Base-by-base conservation (phyloP, 1,140 invertebrate genomes). In the Contarinia nasturtii region DNA sequence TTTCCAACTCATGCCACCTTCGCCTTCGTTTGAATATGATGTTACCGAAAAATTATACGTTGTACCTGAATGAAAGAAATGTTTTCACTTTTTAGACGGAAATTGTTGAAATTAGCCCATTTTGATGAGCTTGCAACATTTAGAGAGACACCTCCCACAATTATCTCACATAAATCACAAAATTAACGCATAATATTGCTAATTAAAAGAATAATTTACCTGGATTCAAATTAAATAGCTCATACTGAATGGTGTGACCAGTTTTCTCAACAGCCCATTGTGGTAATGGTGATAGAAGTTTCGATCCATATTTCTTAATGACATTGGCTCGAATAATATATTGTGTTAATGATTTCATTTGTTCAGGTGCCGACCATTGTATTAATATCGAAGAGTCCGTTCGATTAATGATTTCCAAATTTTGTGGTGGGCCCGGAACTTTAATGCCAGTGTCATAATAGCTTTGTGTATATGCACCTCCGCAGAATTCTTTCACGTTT, bases 211-310 rank as follows among this genome's bases (percentile, higher is more conserved):
- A 10, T 27, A 27, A 27, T 27, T 27, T 81, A 7, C 79, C 82
- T 1, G 82, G 79, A 46, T 79, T 72, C 2, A 88, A 59, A 50
- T 74, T 75, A 44, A 69, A 67, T 1, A 84, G 53, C 46, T 72
- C 67, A 12, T 66, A 63, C 14, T 62, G 54, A 43, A 12, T 7
- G 27, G 27, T 27, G 1, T 64, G 57, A 38, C 67, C 70, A 7
- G 55, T 60, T 52, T 67, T 70, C 33, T 67, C 60, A 1, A 74
- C 64, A 44, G 62, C 60, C 61, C 70, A 73, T 53, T 63, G 57
- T 0, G 54, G 55, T 21, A 56, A 57, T 1, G 48, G 47, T 2
- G 60, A 58, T 10, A 55, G 48, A 0, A 57, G 53, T 27, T 53
- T 42, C 1, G 53, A 52, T 7, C 71, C 61, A 51, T 61, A 73